Evolutionary conservation across 1,140 invertebrate genomes (phyloP).

Genomic region (Sinella curviseta): DNA sequence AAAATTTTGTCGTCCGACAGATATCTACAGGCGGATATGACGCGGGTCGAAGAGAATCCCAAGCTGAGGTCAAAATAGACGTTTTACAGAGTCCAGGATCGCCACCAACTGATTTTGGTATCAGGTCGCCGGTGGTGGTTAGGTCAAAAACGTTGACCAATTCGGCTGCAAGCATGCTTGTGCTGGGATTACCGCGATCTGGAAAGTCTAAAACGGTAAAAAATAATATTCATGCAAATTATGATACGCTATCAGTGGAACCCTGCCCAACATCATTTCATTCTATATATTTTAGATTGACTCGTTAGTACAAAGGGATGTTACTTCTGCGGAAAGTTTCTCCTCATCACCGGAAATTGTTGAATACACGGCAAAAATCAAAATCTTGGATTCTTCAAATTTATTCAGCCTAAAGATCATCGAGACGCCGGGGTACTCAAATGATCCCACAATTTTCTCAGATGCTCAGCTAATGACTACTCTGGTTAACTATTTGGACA

Average conservation of each 20-base stretch:
- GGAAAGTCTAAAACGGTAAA: conserved; percentile 35
- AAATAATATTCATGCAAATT: too few species aligned
- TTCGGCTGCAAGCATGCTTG: conserved; percentile 28
- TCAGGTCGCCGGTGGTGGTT: neutral
- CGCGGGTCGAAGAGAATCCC: neutral
- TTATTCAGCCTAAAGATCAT: conserved; percentile 27
- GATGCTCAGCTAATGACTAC: conserved; percentile 27
- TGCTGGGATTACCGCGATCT: conserved; percentile 25
- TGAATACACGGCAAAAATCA: conserved; percentile 30
- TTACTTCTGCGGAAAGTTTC: neutral
- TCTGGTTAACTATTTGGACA: conserved; percentile 15
- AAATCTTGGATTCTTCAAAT: conserved; percentile 19
- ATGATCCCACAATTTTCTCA: neutral
- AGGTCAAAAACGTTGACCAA: neutral
- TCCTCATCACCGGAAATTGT: conserved; percentile 17
- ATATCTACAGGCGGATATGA: neutral
- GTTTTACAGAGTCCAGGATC: neutral
- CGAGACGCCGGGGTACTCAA: conserved; percentile 32
- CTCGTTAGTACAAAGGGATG: neutral
- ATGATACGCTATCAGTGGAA: conserved; percentile 15
- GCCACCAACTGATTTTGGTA: neutral
- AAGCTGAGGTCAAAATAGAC: conserved; percentile 9
- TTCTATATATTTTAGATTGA: conserved; percentile 3
- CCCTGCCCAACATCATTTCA: neutral
- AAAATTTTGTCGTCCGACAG: conserved; percentile 1